Conservation (phyloP, 2,888 invertebrate genomes). For the Chamaedrilus cognettii region DNA sequence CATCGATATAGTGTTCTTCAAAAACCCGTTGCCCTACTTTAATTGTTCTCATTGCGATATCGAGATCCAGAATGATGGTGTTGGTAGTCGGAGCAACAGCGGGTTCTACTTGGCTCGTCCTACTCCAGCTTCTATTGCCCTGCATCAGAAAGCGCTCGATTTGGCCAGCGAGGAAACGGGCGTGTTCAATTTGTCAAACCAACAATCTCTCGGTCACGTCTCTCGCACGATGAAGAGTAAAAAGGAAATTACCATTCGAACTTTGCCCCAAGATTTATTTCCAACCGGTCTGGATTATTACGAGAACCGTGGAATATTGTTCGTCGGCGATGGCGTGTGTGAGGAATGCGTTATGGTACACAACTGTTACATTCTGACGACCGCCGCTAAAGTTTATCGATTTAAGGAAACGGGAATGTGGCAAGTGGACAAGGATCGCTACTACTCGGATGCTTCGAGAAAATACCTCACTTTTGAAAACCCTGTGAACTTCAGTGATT, state of each 20-base stretch:
- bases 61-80: slow-evolving; percentile 30
- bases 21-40: slow-evolving; percentile 32
- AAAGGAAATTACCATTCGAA: neutral
- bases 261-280: neutral
- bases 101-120: slow-evolving; percentile 33
- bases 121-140: slow-evolving; percentile 8
- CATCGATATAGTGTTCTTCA: slow-evolving; percentile 34
- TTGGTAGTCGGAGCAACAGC: slow-evolving; percentile 25
- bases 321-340: neutral
- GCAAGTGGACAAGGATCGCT: slow-evolving; percentile 2
- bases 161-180: neutral
- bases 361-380: slow-evolving; percentile 5
- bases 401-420: slow-evolving; percentile 18
- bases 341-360: slow-evolving; percentile 13
- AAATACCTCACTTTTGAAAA: neutral
- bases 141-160: neutral
- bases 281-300: neutral
- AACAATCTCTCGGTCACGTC: neutral
- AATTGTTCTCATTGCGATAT: slow-evolving; percentile 32
- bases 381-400: slow-evolving; percentile 4
- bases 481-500: neutral
- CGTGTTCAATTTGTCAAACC: neutral
- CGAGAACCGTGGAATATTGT: neutral
- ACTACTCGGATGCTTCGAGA: neutral
- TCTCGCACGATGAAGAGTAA: neutral